These are phyloP conservation scores for Clarias pachynema DNA, from an alignment of 2,797 vertebrate species.

Conservation along the genomic window DNA sequence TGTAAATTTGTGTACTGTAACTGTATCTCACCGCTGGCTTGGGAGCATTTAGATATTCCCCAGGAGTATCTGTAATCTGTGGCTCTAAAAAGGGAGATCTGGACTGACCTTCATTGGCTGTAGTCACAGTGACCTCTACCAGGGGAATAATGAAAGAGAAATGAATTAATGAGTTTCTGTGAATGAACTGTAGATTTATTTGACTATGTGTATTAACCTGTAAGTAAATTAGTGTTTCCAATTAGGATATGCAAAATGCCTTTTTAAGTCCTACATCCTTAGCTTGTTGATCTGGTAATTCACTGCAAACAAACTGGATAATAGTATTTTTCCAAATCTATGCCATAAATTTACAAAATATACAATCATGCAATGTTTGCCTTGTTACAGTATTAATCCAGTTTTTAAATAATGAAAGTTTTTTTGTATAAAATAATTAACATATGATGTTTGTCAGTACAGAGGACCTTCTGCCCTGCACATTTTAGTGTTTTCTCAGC, in stretches of 20 bases:
- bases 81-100: background rate
- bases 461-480: too few relatives aligned
- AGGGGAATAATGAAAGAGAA: background rate
- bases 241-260: background rate
- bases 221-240: background rate
- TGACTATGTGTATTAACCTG: background rate
- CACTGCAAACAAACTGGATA: too few relatives aligned
- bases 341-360: background rate
- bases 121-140: background rate
- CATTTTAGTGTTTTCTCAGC: too few relatives aligned
- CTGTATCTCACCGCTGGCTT: background rate
- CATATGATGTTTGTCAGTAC: background rate
- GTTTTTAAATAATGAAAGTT: too few relatives aligned
- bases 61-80: background rate
- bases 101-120: background rate
- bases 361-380: background rate
- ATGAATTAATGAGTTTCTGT: background rate
- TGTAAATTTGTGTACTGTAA: background rate
- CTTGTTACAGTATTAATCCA: background rate
- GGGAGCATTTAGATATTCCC: background rate
- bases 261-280: background rate
- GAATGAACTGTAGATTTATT: background rate
- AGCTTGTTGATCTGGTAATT: background rate
- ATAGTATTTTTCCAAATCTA: background rate
- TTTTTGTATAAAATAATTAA: too few relatives aligned